A percentile compares a stretch with the other conserved stretches of the same genome.
These are phyloP conservation scores for Halocynthia aurantium DNA, from an alignment of 23 tunicate species.

Conservation along the genomic window DNA sequence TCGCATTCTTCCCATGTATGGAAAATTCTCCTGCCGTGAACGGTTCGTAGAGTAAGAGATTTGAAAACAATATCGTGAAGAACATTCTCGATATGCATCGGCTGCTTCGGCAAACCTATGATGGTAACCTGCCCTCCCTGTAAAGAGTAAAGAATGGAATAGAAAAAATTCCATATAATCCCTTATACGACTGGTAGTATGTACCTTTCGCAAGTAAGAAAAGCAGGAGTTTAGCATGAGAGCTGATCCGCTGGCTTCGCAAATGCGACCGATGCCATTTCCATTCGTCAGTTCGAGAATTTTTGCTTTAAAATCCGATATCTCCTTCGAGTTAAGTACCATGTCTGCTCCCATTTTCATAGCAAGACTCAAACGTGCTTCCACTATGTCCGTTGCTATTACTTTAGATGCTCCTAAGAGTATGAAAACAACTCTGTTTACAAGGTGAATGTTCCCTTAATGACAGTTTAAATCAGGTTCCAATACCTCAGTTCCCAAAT, in stretches of 20 bases:
- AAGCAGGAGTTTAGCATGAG: conserved; percentile 77
- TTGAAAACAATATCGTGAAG: conserved; percentile 90
- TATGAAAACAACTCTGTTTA: background rate
- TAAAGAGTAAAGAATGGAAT: conserved; percentile 1
- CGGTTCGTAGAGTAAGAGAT: conserved; percentile 66
- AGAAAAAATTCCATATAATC: background rate
- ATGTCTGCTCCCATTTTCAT: conserved; percentile 86
- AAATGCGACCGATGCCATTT: conserved; percentile 85
- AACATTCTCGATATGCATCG: conserved; percentile 74
- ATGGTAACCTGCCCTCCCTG: conserved; percentile 83
- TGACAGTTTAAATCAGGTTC: background rate
- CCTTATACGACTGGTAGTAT: background rate
- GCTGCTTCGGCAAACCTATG: conserved; percentile 76
- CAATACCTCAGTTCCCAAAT: background rate
- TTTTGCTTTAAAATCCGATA: conserved; percentile 42
- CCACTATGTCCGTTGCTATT: conserved; percentile 63
- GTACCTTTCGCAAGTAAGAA: conserved; percentile 71
- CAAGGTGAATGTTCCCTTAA: background rate
- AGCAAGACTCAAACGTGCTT: conserved; percentile 53
- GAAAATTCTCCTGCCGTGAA: conserved; percentile 94
- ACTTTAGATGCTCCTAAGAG: conserved; percentile 61
- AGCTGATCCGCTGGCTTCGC: conserved; percentile 89
- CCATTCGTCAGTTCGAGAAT: conserved; percentile 73
- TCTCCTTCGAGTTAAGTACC: conserved; percentile 38
- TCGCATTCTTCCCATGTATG: conserved; percentile 98